phyloP scores from a whole-genome alignment of 92 coral and sea anemone genomes.

The Pocillopora grandis region DNA sequence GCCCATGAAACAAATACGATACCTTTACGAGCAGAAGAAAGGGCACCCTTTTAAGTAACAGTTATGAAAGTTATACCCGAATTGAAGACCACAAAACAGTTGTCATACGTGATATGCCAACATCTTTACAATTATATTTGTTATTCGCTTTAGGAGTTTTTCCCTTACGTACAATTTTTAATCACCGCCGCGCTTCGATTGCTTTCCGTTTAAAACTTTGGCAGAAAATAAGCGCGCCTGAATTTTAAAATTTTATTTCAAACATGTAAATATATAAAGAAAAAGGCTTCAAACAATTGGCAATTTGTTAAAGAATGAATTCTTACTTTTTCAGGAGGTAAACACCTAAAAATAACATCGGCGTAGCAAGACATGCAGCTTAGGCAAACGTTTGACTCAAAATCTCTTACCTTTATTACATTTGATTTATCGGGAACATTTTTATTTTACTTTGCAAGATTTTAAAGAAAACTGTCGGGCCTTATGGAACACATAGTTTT shows the following conservation, averaged over 20 bases:
- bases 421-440: not conserved
- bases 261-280: not conserved
- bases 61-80: too few species aligned
- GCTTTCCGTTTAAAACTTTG: not conserved
- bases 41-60: not conserved
- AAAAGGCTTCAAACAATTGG: slow-evolving; percentile 1
- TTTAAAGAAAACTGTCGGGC: not conserved
- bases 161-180: not conserved
- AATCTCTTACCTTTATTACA: not conserved
- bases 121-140: not conserved
- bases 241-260: slow-evolving; percentile 5
- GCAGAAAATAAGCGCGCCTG: not conserved
- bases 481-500: not conserved
- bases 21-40: not conserved
- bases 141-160: not conserved
- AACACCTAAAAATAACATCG: not conserved
- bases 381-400: not conserved
- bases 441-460: not conserved
- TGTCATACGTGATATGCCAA: not conserved
- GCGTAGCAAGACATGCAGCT: not conserved
- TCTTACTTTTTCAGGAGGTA: not conserved
- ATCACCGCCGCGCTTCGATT: not conserved
- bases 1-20: not conserved
- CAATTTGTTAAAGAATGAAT: not conserved
- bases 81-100: not conserved